These are phyloP conservation scores for Euproctis similis DNA, from an alignment of 2,888 invertebrate genomes.

Conservation along the genomic window DNA sequence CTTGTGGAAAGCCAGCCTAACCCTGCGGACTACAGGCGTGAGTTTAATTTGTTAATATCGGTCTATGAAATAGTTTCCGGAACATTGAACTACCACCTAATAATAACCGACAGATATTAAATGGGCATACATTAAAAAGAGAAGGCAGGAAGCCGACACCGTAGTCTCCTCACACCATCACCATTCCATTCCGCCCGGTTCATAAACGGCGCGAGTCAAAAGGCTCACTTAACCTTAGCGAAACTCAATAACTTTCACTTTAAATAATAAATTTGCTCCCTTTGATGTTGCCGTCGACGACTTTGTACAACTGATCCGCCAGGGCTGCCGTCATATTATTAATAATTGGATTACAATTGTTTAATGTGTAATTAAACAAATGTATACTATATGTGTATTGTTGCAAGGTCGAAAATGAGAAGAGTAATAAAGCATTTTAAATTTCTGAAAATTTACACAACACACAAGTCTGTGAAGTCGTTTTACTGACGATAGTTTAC, in stretches of 20 bases:
- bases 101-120: constrained; percentile 28
- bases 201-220: constrained; percentile 50
- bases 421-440: too few relatives aligned
- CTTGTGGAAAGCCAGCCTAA: too few relatives aligned
- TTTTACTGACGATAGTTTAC: too few relatives aligned
- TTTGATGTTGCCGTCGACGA: constrained; percentile 59
- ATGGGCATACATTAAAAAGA: constrained; percentile 33
- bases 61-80: neutral
- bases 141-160: constrained; percentile 41
- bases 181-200: constrained; percentile 29
- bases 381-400: too few relatives aligned
- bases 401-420: too few relatives aligned
- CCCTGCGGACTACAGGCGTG: too few relatives aligned
- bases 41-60: too few relatives aligned
- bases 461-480: too few relatives aligned
- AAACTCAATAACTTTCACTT: constrained; percentile 72
- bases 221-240: constrained; percentile 71
- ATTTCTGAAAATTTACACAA: too few relatives aligned
- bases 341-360: constrained; percentile 29
- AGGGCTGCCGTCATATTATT: constrained; percentile 45
- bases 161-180: too few relatives aligned
- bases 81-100: neutral
- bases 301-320: constrained; percentile 51
- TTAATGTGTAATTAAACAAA: constrained; percentile 25
- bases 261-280: constrained; percentile 71